phyloP scores from a whole-genome alignment of 2,797 vertebrate genomes.

The Petrocephalus sullivani region DNA sequence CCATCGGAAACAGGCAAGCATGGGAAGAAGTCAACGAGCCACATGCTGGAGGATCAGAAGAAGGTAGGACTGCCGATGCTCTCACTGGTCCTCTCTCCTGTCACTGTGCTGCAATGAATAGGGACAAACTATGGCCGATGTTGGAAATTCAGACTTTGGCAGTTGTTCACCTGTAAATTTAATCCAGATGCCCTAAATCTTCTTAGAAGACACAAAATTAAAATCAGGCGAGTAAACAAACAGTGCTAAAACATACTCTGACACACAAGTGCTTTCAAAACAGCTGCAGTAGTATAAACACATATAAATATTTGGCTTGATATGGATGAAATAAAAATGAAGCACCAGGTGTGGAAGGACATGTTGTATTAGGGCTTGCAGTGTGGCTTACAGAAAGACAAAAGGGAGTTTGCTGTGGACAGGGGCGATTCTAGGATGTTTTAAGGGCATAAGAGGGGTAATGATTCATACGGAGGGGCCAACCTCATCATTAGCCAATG shows the following conservation, averaged over 20 bases:
- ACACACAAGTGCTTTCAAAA: not conserved
- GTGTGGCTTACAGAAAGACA: not conserved
- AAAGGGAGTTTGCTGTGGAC: not conserved
- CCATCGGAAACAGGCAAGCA: constrained; percentile 85
- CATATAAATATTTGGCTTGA: not conserved
- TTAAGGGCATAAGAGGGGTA: not conserved
- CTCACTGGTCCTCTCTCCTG: not conserved
- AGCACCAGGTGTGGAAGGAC: not conserved
- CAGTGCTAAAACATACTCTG: not conserved
- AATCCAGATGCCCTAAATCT: not conserved
- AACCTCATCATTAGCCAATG: not conserved
- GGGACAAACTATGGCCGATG: not conserved
- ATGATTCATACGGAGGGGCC: not conserved
- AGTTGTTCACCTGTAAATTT: not conserved
- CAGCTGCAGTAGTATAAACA: not conserved
- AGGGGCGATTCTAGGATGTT: not conserved
- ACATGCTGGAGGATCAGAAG: constrained; percentile 97
- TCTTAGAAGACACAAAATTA: not conserved
- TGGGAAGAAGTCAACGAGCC: constrained; percentile 91
- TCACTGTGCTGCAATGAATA: not conserved
- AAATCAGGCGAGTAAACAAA: not conserved
- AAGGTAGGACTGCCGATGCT: constrained; percentile 70
- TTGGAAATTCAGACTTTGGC: constrained; percentile 4
- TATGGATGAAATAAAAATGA: not conserved
- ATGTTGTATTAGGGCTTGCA: not conserved